These are phyloP conservation scores for Halesus radiatus DNA, from an alignment of 1,140 invertebrate genomes.

Conservation along the genomic window DNA sequence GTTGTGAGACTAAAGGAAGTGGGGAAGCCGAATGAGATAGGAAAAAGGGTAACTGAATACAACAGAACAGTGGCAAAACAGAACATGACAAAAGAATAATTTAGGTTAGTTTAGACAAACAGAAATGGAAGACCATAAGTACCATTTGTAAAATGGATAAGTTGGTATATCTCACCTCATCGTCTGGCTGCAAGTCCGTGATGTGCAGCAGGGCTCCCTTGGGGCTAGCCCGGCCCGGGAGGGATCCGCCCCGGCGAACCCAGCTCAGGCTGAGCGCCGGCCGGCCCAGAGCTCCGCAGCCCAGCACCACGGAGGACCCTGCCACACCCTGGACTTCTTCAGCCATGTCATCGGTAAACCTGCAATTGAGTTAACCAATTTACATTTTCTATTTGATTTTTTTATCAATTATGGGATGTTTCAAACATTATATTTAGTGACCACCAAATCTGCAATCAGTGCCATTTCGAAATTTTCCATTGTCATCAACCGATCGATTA, in stretches of 20 bases:
- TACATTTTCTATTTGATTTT: neutral
- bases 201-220: constrained; percentile 50
- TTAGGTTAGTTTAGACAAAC: too few relatives aligned
- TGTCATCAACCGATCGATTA: too few relatives aligned
- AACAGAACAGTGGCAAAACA: too few relatives aligned
- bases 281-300: constrained; percentile 75
- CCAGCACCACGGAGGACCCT: constrained; percentile 61
- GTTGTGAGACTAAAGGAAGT: too few relatives aligned
- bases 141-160: too few relatives aligned
- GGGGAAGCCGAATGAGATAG: too few relatives aligned
- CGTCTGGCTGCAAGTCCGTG: constrained; percentile 60
- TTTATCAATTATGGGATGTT: neutral
- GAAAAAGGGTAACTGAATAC: too few relatives aligned
- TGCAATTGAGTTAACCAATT: neutral
- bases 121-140: too few relatives aligned
- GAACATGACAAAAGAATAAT: too few relatives aligned
- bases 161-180: constrained; percentile 60
- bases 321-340: constrained; percentile 35
- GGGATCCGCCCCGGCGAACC: constrained; percentile 67
- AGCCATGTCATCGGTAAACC: constrained; percentile 51
- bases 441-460: too few relatives aligned
- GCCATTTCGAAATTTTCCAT: too few relatives aligned
- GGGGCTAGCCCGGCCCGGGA: constrained; percentile 59
- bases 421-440: too few relatives aligned
- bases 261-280: constrained; percentile 74